Conservation (phyloP, 2,113 vertebrate genomes). For the Camarhynchus parvulus region DNA sequence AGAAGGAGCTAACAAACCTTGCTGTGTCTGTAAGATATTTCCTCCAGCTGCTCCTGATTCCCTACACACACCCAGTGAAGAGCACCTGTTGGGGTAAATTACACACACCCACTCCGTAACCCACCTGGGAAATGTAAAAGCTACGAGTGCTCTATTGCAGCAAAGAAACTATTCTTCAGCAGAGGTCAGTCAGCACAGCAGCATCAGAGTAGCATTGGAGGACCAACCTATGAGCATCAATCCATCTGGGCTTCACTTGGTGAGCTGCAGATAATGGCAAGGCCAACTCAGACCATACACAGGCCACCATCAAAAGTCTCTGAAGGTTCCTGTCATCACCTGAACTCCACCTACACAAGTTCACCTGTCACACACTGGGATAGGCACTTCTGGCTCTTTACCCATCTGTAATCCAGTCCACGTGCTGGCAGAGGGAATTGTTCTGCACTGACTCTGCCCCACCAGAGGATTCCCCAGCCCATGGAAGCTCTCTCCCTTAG, state of each 20-base stretch:
- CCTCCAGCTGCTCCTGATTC: neutral
- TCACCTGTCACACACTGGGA: neutral
- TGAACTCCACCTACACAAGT: neutral
- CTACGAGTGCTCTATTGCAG: neutral
- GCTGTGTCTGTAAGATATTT: neutral
- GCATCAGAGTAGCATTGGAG: neutral
- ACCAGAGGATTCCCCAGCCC: neutral
- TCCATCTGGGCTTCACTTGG: neutral
- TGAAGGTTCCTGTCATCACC: neutral
- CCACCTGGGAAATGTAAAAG: neutral
- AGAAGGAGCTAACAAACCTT: neutral
- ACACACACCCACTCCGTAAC: neutral
- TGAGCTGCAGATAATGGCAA: neutral
- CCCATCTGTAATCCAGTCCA: neutral
- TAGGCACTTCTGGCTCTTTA: neutral
- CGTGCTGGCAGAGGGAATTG: neutral
- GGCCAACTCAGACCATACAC: neutral
- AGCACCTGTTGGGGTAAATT: neutral
- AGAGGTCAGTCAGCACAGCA: neutral
- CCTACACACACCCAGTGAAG: neutral
- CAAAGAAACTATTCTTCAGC: neutral
- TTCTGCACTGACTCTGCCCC: neutral
- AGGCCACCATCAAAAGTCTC: neutral
- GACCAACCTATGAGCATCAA: neutral
- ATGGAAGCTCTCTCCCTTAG: neutral